Evolutionary conservation across 2,888 invertebrate species (phyloP), one percentile per base, ranked within the genome.

Genomic region (Neoscelio sp.): DNA sequence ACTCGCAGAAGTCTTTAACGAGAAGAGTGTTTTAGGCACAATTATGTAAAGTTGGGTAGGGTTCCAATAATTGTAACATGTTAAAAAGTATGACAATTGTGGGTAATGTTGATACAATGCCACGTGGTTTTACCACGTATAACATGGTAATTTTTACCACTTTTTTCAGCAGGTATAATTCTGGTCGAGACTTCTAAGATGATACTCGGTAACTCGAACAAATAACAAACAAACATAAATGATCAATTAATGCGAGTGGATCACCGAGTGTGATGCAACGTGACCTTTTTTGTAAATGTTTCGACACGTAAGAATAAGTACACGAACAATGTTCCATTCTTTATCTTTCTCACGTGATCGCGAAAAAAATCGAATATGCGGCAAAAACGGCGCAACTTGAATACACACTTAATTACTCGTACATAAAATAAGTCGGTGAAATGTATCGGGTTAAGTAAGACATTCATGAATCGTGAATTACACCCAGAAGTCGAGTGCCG

Each of bases 391-490:
- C 60, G 33, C 52, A 20, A 30, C 18, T 52, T 58, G 50, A 65
- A 77, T 50, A 65, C 62, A 52, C 52, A 58, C 58, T 77, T 77
- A 77, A 77, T 77, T 77, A 58, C 77, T 48, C 23, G 23, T 50
- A 64, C 58, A 50, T 58, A 46, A 64, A 56, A 60, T 56, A 68
- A 68, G 56, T 40, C 42, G 60, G 56, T 50, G 64, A 76, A 76
- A 77, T 64, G 58, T 70, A 56, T 65, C 35, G 46, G 65, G 42
- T 71, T 71, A 64, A 77, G 77, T 71, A 71, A 77, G 77, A 77
- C 77, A 56, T 77, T 71, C 56, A 64, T 64, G 75, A 75, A 75
- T 70, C 56, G 76, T 76, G 64, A 64, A 71, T 56, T 65, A 52
- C 64, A 46, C 54, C 28, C 46, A 54, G 64, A 42, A 74, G 73